Evolutionary conservation across 2,797 vertebrate species (phyloP).

Genomic region (Channa striata): DNA sequence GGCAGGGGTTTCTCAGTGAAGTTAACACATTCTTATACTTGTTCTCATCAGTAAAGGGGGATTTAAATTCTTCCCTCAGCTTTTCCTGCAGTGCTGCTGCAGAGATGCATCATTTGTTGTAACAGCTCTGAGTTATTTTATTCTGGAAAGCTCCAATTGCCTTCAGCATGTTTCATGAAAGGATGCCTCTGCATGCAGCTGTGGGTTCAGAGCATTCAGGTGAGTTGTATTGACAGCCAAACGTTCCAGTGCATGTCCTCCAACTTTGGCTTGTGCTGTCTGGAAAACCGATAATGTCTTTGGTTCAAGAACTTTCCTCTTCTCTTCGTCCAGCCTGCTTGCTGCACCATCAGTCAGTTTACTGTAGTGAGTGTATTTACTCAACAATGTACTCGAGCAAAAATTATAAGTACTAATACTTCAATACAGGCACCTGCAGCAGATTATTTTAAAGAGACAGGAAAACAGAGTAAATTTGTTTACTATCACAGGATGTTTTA

Average conservation of each 20-base stretch:
- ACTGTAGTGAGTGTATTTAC: too few relatives aligned
- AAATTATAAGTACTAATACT: too few relatives aligned
- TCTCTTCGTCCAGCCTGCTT: too few relatives aligned
- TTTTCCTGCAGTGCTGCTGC: constrained; percentile 1
- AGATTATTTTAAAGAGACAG: too few relatives aligned
- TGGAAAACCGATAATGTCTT: too few relatives aligned
- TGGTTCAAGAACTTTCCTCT: too few relatives aligned
- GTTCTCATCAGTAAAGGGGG: constrained; percentile 5
- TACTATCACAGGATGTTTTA: too few relatives aligned
- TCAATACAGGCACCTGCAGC: too few relatives aligned
- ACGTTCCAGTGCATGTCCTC: background rate
- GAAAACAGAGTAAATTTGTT: too few relatives aligned
- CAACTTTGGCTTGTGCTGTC: too few relatives aligned
- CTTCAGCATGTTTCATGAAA: constrained; percentile 4
- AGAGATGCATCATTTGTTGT: constrained; percentile 16
- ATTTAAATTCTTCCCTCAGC: constrained; percentile 5
- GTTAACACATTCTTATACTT: background rate
- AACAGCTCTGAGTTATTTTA: constrained; percentile 24
- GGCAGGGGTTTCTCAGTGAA: constrained; percentile 4
- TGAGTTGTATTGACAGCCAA: background rate
- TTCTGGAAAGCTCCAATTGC: constrained; percentile 18
- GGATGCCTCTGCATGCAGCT: background rate
- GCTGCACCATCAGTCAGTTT: too few relatives aligned
- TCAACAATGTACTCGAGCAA: too few relatives aligned
- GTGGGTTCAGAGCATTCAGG: background rate